Conservation (phyloP, 2,888 invertebrate species). For the Tupiocoris notatus region DNA sequence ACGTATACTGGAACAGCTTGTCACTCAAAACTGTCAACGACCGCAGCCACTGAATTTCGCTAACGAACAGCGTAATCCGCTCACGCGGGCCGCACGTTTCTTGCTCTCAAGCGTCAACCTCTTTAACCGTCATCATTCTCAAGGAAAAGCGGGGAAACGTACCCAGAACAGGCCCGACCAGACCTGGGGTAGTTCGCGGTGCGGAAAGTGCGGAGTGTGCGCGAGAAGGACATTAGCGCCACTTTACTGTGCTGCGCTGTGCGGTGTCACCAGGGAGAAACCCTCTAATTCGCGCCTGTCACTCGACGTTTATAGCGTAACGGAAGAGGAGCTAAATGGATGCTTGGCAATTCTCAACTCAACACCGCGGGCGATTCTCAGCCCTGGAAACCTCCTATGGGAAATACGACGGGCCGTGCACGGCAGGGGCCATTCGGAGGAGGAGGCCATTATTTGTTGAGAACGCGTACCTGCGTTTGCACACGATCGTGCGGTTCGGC, state of each 20-base stretch:
- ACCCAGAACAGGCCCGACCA: neutral
- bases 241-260: neutral
- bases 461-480: too few relatives aligned
- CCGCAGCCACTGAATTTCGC: too few relatives aligned
- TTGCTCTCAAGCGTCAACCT: neutral
- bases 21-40: too few relatives aligned
- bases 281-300: slow-evolving; percentile 16
- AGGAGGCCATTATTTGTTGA: too few relatives aligned
- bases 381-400: neutral
- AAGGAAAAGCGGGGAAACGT: neutral
- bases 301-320: neutral
- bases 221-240: neutral
- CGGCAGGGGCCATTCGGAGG: neutral
- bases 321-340: slow-evolving; percentile 4
- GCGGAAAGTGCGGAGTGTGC: neutral
- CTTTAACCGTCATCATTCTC: neutral
- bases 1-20: too few relatives aligned
- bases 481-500: too few relatives aligned
- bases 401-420: neutral
- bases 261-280: neutral
- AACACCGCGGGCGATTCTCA: neutral
- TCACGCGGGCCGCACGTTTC: neutral
- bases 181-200: neutral
- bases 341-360: slow-evolving; percentile 11
- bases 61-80: neutral